phyloP scores from a whole-genome alignment of 2,113 vertebrate species.

The Cyprinodon tularosa region DNA sequence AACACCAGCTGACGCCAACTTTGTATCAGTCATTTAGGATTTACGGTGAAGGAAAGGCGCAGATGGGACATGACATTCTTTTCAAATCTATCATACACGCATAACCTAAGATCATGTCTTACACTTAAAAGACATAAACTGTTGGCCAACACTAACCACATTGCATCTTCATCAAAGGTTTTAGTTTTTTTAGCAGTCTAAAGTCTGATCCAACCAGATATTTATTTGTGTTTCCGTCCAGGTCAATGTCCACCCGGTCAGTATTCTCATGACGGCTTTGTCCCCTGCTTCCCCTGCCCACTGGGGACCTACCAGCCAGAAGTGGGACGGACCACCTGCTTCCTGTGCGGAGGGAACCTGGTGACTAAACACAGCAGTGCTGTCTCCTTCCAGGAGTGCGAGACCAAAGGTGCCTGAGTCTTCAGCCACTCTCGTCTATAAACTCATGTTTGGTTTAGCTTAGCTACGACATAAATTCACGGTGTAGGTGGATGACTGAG shows the following conservation, averaged over 20 bases:
- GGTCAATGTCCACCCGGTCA: slow-evolving; percentile 91
- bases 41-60: slow-evolving; percentile 30
- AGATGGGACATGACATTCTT: slow-evolving; percentile 52
- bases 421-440: not conserved
- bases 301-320: slow-evolving; percentile 92
- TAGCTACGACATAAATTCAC: not conserved
- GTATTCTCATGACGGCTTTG: slow-evolving; percentile 89
- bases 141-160: not conserved
- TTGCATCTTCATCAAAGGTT: not conserved
- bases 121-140: not conserved
- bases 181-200: not conserved
- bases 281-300: slow-evolving; percentile 87
- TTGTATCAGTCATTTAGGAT: slow-evolving; percentile 62
- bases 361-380: slow-evolving; percentile 83
- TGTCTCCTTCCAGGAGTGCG: slow-evolving; percentile 91
- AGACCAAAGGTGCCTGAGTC: slow-evolving; percentile 88
- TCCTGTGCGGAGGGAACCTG: slow-evolving; percentile 89
- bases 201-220: slow-evolving; percentile 9
- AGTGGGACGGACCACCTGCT: slow-evolving; percentile 88
- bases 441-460: slow-evolving; percentile 12
- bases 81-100: not conserved
- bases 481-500: slow-evolving; percentile 1
- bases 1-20: slow-evolving; percentile 72
- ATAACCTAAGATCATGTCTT: not conserved
- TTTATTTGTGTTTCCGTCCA: slow-evolving; percentile 60